These are phyloP conservation scores for Yponomeuta plumbellus DNA, from an alignment of 2,888 invertebrate genomes.

Conservation along the genomic window DNA sequence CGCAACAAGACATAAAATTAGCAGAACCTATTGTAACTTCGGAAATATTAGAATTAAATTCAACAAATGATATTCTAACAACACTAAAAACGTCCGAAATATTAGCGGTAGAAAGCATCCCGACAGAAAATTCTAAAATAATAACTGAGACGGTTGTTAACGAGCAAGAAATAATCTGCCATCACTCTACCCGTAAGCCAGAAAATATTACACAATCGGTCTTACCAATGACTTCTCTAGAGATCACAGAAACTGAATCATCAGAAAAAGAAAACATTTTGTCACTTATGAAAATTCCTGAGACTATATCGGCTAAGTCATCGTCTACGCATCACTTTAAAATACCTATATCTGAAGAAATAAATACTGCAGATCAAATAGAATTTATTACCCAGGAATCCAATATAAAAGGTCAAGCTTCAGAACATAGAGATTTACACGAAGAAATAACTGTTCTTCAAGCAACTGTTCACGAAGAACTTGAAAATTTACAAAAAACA, in stretches of 20 bases:
- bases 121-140: slow-evolving; percentile 80
- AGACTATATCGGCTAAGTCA: slow-evolving; percentile 36
- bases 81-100: slow-evolving; percentile 65
- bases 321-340: slow-evolving; percentile 54
- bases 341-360: slow-evolving; percentile 57
- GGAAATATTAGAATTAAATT: slow-evolving; percentile 65
- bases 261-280: slow-evolving; percentile 81
- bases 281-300: slow-evolving; percentile 41
- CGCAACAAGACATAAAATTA: slow-evolving; percentile 76
- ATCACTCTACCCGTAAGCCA: slow-evolving; percentile 39
- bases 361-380: slow-evolving; percentile 60
- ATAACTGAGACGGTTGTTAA: slow-evolving; percentile 77
- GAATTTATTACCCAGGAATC: slow-evolving; percentile 37
- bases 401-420: slow-evolving; percentile 41
- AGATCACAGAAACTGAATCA: slow-evolving; percentile 77
- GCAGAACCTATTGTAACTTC: slow-evolving; percentile 78
- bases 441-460: slow-evolving; percentile 59
- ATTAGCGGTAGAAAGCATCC: slow-evolving; percentile 59
- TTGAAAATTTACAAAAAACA: slow-evolving; percentile 68
- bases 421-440: slow-evolving; percentile 47
- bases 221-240: slow-evolving; percentile 78
- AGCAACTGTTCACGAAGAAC: slow-evolving; percentile 68
- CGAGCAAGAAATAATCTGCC: slow-evolving; percentile 78
- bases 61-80: slow-evolving; percentile 65
- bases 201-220: slow-evolving; percentile 63